phyloP scores from a whole-genome alignment of 2,888 invertebrate genomes.

The Ditylenchus weischeri region DNA sequence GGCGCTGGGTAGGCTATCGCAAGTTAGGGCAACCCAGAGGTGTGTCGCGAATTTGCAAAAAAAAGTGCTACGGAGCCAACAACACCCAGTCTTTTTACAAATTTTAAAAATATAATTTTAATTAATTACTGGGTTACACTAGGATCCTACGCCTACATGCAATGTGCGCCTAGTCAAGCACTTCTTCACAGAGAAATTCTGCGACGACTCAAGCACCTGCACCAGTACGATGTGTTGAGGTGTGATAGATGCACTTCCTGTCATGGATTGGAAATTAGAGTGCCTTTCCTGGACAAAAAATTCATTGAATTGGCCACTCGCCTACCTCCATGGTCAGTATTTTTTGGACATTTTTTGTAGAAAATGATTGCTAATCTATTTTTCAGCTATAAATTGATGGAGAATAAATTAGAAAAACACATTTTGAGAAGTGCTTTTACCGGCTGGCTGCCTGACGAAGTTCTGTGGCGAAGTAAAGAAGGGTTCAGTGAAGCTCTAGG shows the following conservation, averaged over 20 bases:
- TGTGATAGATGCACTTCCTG: slow-evolving; percentile 50
- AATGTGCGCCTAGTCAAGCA: slow-evolving; percentile 53
- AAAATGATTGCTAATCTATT: slow-evolving; percentile 3
- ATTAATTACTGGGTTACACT: slow-evolving; percentile 15
- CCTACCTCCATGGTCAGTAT: slow-evolving; percentile 47
- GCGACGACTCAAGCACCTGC: slow-evolving; percentile 50
- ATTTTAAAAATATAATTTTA: too few relatives aligned
- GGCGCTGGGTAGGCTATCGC: too few relatives aligned
- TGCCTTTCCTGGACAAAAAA: slow-evolving; percentile 57
- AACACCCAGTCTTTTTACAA: too few relatives aligned
- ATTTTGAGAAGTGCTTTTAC: slow-evolving; percentile 52
- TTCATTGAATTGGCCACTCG: slow-evolving; percentile 53
- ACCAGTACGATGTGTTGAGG: slow-evolving; percentile 57
- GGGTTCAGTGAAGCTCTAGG: slow-evolving; percentile 57
- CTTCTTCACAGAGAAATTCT: slow-evolving; percentile 54
- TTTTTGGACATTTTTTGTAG: slow-evolving; percentile 6
- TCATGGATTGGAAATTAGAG: slow-evolving; percentile 57
- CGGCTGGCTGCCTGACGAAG: slow-evolving; percentile 53
- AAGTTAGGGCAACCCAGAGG: too few relatives aligned
- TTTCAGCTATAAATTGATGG: slow-evolving; percentile 46
- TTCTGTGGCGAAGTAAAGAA: slow-evolving; percentile 56
- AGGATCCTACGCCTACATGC: slow-evolving; percentile 58
- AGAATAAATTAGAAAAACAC: slow-evolving; percentile 52
- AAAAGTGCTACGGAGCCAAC: too few relatives aligned
- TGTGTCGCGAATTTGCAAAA: too few relatives aligned